Base-by-base conservation (phyloP, 1,140 invertebrate genomes). In the Penaeus vannamei region DNA sequence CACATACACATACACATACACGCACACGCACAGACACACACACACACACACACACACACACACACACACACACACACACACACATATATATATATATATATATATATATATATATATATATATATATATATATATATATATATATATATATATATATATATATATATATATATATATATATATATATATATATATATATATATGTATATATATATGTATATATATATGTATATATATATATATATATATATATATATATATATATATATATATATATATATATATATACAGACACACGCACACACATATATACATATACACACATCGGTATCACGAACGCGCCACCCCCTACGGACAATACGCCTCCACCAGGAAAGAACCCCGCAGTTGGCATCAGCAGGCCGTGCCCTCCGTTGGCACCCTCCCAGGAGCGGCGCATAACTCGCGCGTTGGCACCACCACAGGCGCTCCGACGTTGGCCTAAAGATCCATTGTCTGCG, bases 71-170 rank as follows among this genome's bases (percentile, higher is more conserved):
- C 64, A 66, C 7, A 7, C 26, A 66, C 7, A 7, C 26, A 26
- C 7, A 7, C 7, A 36, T 36, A 5, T 5, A 36, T 36, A 5
- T 5, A 36, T 36, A 2, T 36, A 36, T 36, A 36, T 36, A 5
- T 23, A 23, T 23, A 7, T 26, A 66, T 26, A 66, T 26, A 7
- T 7, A 66, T 26, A 7, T 26, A 7, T 66, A 66, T 66, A 66
- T 66, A 66, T 66, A 66, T 66, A 66, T 66, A 66, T 66, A 66
- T 66, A 66, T 66, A 66, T 66, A 66, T 66, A 66, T 26, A 66
- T 66, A 66, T 66, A 66, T 66, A 26, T 66, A 66, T 66, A 26
- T 66, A 66, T 66, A 66, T 66, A 66, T 66, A 66, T 66, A 26
- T 66, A 26, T 66, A 66, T 66, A 66, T 66, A 66, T 66, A 26